Conservation (phyloP, 2,113 vertebrate species). For the Stomatorhinus ivindoensis region DNA sequence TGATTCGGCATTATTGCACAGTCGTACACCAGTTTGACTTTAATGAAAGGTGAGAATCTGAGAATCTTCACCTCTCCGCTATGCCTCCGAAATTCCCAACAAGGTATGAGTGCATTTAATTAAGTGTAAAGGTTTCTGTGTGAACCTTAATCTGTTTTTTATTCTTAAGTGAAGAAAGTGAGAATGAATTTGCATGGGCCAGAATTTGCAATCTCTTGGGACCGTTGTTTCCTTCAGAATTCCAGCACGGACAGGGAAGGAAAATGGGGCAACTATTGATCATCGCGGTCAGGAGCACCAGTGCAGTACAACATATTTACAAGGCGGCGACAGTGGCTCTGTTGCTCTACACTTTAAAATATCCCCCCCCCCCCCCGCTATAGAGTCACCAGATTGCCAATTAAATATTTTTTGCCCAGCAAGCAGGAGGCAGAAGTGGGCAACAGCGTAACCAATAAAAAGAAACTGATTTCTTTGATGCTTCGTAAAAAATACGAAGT, state of each 20-base stretch:
- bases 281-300: background rate
- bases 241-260: background rate
- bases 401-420: slow-evolving; percentile 5
- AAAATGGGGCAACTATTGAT: background rate
- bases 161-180: background rate
- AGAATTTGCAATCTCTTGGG: background rate
- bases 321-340: background rate
- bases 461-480: background rate
- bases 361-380: background rate
- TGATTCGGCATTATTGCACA: background rate
- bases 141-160: background rate
- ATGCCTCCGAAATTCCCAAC: background rate
- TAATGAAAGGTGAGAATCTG: background rate
- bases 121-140: background rate
- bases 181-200: background rate
- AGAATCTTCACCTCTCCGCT: background rate
- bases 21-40: background rate
- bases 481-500: background rate
- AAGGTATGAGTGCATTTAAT: background rate
- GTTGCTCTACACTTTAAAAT: background rate
- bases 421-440: background rate
- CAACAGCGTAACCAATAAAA: background rate
- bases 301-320: background rate
- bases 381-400: slow-evolving; percentile 4
- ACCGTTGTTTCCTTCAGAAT: background rate